Conservation (phyloP, 2,888 invertebrate species). For the Rhagium mordax region DNA sequence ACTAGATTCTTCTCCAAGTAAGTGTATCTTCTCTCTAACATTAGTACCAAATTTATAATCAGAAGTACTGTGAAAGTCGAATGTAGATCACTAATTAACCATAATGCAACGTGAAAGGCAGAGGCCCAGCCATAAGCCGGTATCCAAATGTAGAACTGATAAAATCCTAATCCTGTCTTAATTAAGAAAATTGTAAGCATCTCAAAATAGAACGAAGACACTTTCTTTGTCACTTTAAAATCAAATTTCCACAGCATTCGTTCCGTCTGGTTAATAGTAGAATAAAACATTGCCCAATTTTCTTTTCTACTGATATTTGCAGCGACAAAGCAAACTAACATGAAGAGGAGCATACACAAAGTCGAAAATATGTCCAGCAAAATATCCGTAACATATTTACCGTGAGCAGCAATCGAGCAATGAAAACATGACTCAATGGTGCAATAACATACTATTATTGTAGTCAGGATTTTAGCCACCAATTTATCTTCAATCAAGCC, state of each 20-base stretch:
- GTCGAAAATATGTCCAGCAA: no score
- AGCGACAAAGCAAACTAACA: no score
- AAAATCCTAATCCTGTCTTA: no score
- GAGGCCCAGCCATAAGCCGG: neutral
- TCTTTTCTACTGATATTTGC: neutral
- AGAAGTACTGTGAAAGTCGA: neutral
- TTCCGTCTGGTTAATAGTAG: neutral
- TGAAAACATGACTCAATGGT: no score
- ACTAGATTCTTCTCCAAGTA: neutral
- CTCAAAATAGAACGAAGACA: neutral
- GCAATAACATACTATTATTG: no score
- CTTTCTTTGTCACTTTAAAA: neutral
- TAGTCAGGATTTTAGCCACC: no score
- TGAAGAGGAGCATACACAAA: no score
- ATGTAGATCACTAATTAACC: neutral
- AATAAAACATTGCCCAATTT: neutral
- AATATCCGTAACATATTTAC: no score
- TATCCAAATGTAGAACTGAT: no score
- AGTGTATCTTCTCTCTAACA: neutral
- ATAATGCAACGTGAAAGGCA: neutral
- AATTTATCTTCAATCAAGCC: no score
- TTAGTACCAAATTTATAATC: neutral
- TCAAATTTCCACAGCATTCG: neutral
- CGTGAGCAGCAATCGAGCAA: no score
- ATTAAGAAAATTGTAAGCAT: neutral